Percentiles rank a stretch among this genome's conserved stretches.
Evolutionary conservation across 37 sponge, comb jelly and placozoan species (phyloP).

Genomic region (Chondrosia reniformis): DNA sequence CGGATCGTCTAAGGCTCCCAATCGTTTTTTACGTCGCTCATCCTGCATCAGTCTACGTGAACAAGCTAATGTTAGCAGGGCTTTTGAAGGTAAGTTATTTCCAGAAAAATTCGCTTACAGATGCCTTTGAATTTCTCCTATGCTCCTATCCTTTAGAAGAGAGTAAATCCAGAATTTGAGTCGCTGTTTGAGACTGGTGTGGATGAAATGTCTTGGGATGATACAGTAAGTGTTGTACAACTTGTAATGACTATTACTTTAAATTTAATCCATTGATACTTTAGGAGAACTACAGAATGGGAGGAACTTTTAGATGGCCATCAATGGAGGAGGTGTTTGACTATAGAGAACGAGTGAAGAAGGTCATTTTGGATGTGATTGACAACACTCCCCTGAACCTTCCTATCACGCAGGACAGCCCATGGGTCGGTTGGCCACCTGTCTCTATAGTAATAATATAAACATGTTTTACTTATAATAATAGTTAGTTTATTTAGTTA

Average conservation of each 20-base stretch:
- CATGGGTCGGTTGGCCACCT: constrained; percentile 34
- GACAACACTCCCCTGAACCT: constrained; percentile 58
- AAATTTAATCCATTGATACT: neutral
- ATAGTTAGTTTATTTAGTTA: too few species aligned
- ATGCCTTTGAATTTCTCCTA: too few species aligned
- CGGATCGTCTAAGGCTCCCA: constrained; percentile 71
- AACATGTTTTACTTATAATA: too few species aligned
- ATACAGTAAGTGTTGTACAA: constrained; percentile 76
- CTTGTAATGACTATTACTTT: neutral
- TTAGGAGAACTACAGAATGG: constrained; percentile 89
- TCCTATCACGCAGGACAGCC: constrained; percentile 59
- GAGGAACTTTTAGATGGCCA: constrained; percentile 80
- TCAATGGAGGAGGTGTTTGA: constrained; percentile 49
- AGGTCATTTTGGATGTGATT: constrained; percentile 7
- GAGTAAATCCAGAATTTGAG: constrained; percentile 68
- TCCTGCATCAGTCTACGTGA: constrained; percentile 74
- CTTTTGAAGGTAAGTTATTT: constrained; percentile 47
- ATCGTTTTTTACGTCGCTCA: constrained; percentile 77
- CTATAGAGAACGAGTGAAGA: constrained; percentile 53
- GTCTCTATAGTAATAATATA: too few species aligned
- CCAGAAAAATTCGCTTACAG: too few species aligned
- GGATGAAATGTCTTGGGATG: constrained; percentile 95
- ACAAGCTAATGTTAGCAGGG: constrained; percentile 74
- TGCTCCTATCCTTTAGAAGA: constrained; percentile 34
- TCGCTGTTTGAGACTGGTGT: constrained; percentile 88